Base-by-base conservation (phyloP, 2,797 vertebrate species). In the Xyrichtys novacula region DNA sequence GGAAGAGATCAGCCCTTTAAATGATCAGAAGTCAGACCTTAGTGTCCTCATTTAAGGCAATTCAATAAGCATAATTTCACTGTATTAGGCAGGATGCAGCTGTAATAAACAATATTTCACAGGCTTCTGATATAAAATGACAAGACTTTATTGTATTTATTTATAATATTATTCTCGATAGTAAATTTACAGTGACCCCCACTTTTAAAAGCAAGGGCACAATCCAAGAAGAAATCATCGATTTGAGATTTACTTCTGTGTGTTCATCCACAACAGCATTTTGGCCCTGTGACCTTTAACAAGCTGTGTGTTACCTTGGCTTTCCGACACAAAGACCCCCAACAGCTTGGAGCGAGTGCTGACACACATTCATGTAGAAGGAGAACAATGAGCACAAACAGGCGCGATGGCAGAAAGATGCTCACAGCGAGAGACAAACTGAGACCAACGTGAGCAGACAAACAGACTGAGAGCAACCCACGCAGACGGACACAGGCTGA, bases 381-480 rank as follows among this genome's bases (percentile, higher is more conserved):
- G 46, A 71, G 38, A 70, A 63, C 57, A 58, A 50, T 53, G 64
- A 64, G 55, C 60, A 60, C 50, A 75, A 64, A 59, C 36, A 61
- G 58, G 32, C 4, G 23, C 14, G 9, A 42, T 20, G 20, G 48
- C 26, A 47, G 55, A 63, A 55, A 59, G 44, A 85, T 36, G 50
- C 61, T 71, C 31, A 48, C 47, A 66, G 74, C 64, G 36, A 71
- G 61, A 84, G 52, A 64, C 67, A 61, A 65, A 60, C 56, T 50
- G 65, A 59, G 66, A 53, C 36, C 15, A 48, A 61, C 32, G 15
- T 71, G 71, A 71, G 68, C 57, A 58, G 57, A 57, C 19, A 8
- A 54, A 66, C 65, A 47, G 49, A 84, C 71, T 43, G 52, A 54
- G 42, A 73, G 36, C 39, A 56, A 32, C 63, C 61, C 66, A 65